Evolutionary conservation across 2,888 invertebrate species (phyloP), one percentile per base, ranked within the genome.

Genomic region (Meteorus cinctellus): DNA sequence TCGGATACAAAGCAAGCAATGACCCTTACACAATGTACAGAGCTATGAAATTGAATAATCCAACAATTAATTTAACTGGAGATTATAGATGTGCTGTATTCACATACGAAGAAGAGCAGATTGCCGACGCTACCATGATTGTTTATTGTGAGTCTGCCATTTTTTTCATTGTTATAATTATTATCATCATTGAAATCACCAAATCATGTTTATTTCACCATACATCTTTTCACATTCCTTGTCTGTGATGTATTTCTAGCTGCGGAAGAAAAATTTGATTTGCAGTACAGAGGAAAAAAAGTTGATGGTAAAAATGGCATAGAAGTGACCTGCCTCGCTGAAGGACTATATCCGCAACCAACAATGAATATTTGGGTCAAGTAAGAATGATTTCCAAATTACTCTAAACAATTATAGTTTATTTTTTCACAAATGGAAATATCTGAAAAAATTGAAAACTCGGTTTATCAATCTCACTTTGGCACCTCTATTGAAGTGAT

Each of bases 31-130:
- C 90, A 29, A 90, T 89, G 90, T 90, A 90, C 80, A 88, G 92
- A 78, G 92, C 92, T 31, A 90, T 93, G 84, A 91, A 91, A 84
- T 91, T 93, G 81, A 86, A 91, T 65, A 90, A 89, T 75, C 91
- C 91, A 51, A 89, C 90, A 45, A 88, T 90, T 51, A 90, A 91
- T 60, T 86, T 92, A 63, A 89, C 91, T 1, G 92, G 92, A 36
- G 90, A 91, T 80, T 93, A 92, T 85, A 91, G 89, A 36, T 93
- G 93, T 86, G 90, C 90, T 81, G 91, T 93, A 72, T 91, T 91
- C 75, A 91, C 91, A 62, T 90, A 86, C 79, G 82, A 82, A 48
- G 88, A 87, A 72, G 92, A 92, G 81, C 89, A 87, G 51, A 84
- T 83, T 2, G 90, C 90, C 31, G 90, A 90, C 75, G 91, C 91